These are phyloP conservation scores for Drosophila azteca DNA, from an alignment of 1,140 invertebrate species.

Conservation along the genomic window DNA sequence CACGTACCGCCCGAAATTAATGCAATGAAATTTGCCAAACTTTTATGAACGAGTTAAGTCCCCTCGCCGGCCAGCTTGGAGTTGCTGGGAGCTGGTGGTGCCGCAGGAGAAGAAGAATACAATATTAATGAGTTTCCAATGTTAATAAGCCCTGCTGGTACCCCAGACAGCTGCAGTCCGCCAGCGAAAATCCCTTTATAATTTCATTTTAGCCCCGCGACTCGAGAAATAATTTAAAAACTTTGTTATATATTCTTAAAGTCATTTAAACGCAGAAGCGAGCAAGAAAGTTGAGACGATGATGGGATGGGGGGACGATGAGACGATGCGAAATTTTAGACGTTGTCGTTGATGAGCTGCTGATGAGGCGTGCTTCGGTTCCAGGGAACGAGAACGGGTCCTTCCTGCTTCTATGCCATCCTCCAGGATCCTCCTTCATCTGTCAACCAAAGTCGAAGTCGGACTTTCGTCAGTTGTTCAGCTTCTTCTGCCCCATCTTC, in stretches of 20 bases:
- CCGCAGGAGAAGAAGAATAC: conserved; percentile 48
- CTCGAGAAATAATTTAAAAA: conserved; percentile 79
- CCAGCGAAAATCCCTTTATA: conserved; percentile 70
- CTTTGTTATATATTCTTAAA: conserved; percentile 80
- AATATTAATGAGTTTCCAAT: conserved; percentile 82
- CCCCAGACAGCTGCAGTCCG: conserved; percentile 70
- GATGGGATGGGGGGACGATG: conserved; percentile 12
- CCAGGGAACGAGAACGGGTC: neutral
- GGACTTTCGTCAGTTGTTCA: conserved; percentile 47
- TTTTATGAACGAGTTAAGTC: conserved; percentile 75
- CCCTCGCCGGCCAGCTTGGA: conserved; percentile 5
- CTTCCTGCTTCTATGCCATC: too few relatives aligned
- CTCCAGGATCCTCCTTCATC: conserved; percentile 22
- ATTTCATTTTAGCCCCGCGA: conserved; percentile 72
- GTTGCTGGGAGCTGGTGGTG: conserved; percentile 23
- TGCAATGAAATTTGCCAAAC: conserved; percentile 73
- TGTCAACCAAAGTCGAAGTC: conserved; percentile 53
- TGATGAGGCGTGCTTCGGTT: conserved; percentile 55
- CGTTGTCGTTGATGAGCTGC: conserved; percentile 71
- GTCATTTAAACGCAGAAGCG: conserved; percentile 61
- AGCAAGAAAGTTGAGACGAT: conserved; percentile 19
- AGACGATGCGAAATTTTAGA: conserved; percentile 58
- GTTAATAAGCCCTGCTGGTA: conserved; percentile 67
- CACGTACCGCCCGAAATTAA: conserved; percentile 48
- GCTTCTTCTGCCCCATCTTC: conserved; percentile 31